A percentile compares a stretch with the other conserved stretches of the same genome.
These are phyloP conservation scores for Alfaro cultratus DNA, from an alignment of 2,797 vertebrate genomes.

Conservation along the genomic window DNA sequence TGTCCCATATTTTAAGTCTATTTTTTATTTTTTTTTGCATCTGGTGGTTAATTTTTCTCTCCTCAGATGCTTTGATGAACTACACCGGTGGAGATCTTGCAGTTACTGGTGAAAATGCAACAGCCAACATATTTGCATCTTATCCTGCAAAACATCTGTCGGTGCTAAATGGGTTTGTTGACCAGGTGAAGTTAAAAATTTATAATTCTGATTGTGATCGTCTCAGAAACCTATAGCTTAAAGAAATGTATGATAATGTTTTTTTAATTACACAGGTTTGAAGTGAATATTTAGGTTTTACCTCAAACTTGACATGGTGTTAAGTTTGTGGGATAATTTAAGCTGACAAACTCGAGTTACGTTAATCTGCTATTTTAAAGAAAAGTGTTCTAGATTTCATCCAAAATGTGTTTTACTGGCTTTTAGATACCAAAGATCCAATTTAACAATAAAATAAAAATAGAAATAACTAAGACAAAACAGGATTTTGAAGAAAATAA, in stretches of 20 bases:
- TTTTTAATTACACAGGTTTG: too few relatives aligned
- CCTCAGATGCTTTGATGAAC: slow-evolving; percentile 88
- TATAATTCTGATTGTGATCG: not conserved
- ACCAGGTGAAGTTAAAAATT: slow-evolving; percentile 84
- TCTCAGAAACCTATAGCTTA: not conserved
- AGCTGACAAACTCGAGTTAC: not conserved
- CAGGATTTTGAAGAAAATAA: not conserved
- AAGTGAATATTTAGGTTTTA: too few relatives aligned
- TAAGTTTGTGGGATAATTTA: not conserved
- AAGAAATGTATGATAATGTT: not conserved
- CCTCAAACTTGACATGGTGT: not conserved
- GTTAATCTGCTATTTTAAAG: not conserved
- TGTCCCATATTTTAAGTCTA: not conserved
- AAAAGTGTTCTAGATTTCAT: not conserved
- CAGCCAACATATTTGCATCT: slow-evolving; percentile 94
- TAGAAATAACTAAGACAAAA: not conserved
- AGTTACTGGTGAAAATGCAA: slow-evolving; percentile 89
- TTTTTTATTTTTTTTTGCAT: not conserved
- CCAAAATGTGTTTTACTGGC: not conserved
- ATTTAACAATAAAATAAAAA: not conserved
- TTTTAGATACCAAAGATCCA: not conserved
- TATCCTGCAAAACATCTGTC: slow-evolving; percentile 91
- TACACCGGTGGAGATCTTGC: slow-evolving; percentile 82
- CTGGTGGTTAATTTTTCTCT: slow-evolving; percentile 13
- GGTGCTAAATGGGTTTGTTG: slow-evolving; percentile 88